phyloP scores from a whole-genome alignment of 1,140 invertebrate genomes.

The Atta cephalotes region DNA sequence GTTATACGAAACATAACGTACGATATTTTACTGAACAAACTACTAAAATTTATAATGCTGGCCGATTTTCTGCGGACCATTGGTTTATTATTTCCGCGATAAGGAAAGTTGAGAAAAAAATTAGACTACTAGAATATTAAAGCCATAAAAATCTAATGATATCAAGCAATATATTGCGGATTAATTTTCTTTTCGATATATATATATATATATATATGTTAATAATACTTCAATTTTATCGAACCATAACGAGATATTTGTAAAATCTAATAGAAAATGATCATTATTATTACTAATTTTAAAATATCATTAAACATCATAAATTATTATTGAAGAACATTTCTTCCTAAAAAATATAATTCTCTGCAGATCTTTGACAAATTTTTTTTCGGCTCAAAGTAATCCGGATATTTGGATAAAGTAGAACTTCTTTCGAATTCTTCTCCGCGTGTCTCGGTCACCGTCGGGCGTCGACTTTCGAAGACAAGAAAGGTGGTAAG shows the following conservation, averaged over 20 bases:
- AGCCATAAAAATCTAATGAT: slow-evolving; percentile 9
- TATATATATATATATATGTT: too few relatives aligned
- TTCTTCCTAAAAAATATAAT: not conserved
- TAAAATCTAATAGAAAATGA: not conserved
- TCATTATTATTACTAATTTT: not conserved
- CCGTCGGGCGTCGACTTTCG: slow-evolving; percentile 39
- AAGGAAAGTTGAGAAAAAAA: slow-evolving; percentile 37
- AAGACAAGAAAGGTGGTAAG: not conserved
- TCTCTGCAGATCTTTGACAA: not conserved
- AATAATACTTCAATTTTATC: not conserved
- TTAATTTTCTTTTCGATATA: slow-evolving; percentile 1
- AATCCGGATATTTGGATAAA: slow-evolving; percentile 50
- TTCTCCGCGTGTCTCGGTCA: slow-evolving; percentile 1
- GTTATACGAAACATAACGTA: slow-evolving; percentile 45
- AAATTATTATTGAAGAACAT: not conserved
- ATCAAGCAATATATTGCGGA: not conserved
- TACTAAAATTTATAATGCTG: slow-evolving; percentile 50
- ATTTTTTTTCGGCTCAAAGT: not conserved
- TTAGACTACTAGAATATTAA: not conserved
- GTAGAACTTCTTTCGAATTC: slow-evolving; percentile 9
- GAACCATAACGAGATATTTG: not conserved
- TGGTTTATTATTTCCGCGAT: slow-evolving; percentile 53
- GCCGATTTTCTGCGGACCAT: slow-evolving; percentile 57
- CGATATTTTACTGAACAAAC: slow-evolving; percentile 60
- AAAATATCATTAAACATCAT: not conserved